These are phyloP conservation scores for Oxyscelio sp. DNA, from an alignment of 2,888 invertebrate species.

Conservation along the genomic window DNA sequence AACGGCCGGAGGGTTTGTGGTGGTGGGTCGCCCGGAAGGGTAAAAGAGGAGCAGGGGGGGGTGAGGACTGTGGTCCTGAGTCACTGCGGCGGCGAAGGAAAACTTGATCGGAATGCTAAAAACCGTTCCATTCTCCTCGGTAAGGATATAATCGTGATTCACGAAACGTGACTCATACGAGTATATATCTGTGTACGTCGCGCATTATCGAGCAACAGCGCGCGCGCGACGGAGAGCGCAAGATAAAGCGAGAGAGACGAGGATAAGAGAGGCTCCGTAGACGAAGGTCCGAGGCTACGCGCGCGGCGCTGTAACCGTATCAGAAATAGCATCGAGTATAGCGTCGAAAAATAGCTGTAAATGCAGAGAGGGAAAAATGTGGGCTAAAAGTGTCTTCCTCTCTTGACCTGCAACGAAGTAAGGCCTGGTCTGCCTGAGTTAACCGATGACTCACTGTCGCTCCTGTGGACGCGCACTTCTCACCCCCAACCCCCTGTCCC, in stretches of 20 bases:
- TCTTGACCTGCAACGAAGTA: conserved; percentile 85
- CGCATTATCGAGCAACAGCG: conserved; percentile 71
- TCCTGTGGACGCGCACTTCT: conserved; percentile 42
- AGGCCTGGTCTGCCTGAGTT: conserved; percentile 83
- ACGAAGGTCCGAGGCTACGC: conserved; percentile 73
- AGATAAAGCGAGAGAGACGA: conserved; percentile 48
- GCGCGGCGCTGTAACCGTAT: conserved; percentile 65
- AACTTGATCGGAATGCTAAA: conserved; percentile 74
- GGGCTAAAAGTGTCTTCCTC: conserved; percentile 87
- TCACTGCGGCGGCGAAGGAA: conserved; percentile 52
- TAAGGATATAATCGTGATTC: conserved; percentile 78
- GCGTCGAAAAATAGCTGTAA: conserved; percentile 68
- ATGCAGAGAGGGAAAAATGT: conserved; percentile 82
- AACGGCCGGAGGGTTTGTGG: no score
- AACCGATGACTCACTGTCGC: conserved; percentile 84
- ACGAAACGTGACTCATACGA: conserved; percentile 75
- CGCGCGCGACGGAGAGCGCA: conserved; percentile 52
- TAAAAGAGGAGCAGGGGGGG: no score
- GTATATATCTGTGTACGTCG: conserved; percentile 67
- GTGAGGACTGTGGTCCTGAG: conserved; percentile 54
- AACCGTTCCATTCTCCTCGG: conserved; percentile 76
- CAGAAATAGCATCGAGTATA: conserved; percentile 73
- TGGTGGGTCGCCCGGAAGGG: no score
- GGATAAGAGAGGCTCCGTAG: conserved; percentile 62
- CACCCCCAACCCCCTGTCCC: conserved; percentile 36